A percentile compares a stretch with the other conserved stretches of the same genome.
Evolutionary conservation across 2,888 invertebrate genomes (phyloP).

Genomic region (Cancer borealis): DNA sequence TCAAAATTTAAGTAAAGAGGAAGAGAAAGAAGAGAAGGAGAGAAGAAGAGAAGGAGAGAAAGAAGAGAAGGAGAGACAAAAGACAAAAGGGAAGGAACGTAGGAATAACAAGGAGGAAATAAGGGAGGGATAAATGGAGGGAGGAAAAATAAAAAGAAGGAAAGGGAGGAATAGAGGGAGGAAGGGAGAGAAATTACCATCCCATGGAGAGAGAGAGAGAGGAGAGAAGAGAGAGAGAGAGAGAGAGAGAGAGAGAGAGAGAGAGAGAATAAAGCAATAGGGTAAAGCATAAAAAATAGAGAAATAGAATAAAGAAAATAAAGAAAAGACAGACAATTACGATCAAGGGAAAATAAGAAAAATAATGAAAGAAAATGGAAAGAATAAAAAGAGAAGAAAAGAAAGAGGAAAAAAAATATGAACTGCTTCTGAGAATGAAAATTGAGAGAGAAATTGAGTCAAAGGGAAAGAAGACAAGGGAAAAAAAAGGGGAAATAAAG

Average conservation of each 20-base stretch:
- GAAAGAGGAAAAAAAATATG: not conserved
- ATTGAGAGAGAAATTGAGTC: no score
- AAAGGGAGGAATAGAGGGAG: not conserved
- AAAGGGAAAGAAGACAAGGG: no score
- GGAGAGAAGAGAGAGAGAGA: not conserved
- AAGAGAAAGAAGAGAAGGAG: not conserved
- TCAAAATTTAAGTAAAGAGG: not conserved
- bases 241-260: not conserved
- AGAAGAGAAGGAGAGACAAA: not conserved
- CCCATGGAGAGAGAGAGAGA: not conserved
- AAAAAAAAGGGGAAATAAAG: no score
- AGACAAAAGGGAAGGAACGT: not conserved
- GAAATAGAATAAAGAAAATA: not conserved
- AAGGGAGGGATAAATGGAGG: not conserved
- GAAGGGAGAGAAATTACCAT: not conserved
- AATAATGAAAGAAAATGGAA: not conserved
- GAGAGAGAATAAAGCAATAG: not conserved
- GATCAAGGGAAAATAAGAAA: not conserved
- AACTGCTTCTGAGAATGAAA: no score
- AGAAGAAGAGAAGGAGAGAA: not conserved
- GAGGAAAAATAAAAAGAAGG: not conserved
- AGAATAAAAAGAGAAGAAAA: not conserved
- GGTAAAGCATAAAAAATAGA: not conserved
- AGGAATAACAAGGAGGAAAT: not conserved
- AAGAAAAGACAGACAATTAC: not conserved